Base-by-base conservation (phyloP, 2,113 vertebrate species). In the Catharus bicknelli region DNA sequence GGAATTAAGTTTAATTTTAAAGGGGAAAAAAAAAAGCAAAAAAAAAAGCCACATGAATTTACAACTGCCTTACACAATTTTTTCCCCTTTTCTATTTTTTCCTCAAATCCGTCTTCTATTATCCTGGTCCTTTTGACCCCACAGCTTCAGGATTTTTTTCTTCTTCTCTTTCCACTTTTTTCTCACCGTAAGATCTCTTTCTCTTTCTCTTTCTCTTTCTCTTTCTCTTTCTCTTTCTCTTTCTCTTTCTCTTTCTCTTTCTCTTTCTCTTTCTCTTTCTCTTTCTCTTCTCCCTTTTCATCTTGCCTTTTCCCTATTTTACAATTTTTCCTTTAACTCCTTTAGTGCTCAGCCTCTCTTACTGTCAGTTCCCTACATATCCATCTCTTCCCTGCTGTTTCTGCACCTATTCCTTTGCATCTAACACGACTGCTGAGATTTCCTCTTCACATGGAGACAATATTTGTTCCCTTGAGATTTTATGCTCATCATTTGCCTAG, bases 21-120 rank as follows among this genome's bases (percentile, higher is more conserved):
- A 66, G 25, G 25, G 25, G 10, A 12, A 14, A 19, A 45, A 45
- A 19, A 19, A 19, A 18, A 45, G 34, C 34, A 9, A 10, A 45
- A 45, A 45, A 30, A 42, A 9, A 26, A 10, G 1, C 3, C 10
- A 62, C 32, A 58, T 29, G 4, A 32, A 47, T 67, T 85, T 88
- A 43, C 18, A 40, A n/a, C 30, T 81, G 21, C 5, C 5, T 84
- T 7, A 2, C 0, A 1, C 4, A 21, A 14, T n/a, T 74, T 51
- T 55, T 45, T 1, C 4, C 20, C 8, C 8, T 26, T 68, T 66
- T 79, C 12, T 55, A 9, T 4, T 68, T 76, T 30, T 64, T 25
- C 9, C 58, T 55, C 25, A 48, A 67, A 43, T 30, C 3, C 32
- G 13, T 82, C 11, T 89, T 57, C 61, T 38, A 36, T 66, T 93